These are phyloP conservation scores for Ciconia boyciana DNA, from an alignment of 2,113 vertebrate genomes.

Conservation along the genomic window DNA sequence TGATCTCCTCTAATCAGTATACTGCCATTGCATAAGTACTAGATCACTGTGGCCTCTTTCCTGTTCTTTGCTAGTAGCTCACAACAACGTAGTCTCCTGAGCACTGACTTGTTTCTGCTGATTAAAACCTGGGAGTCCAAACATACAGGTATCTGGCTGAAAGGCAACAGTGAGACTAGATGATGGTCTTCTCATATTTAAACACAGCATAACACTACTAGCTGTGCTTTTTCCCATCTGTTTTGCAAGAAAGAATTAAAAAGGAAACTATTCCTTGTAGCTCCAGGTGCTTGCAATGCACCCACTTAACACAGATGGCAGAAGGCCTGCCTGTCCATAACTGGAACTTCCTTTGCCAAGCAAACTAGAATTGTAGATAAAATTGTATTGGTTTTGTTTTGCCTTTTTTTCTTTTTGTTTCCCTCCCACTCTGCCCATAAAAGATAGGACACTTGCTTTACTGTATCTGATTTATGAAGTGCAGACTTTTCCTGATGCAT, in stretches of 20 bases:
- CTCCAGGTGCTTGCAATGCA: conserved; percentile 34
- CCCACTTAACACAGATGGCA: conserved; percentile 25
- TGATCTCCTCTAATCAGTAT: background rate
- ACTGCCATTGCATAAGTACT: background rate
- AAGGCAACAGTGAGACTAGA: background rate
- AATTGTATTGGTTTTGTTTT: background rate
- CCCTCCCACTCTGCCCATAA: background rate
- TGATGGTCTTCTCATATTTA: background rate
- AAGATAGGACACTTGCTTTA: background rate
- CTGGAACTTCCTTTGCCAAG: background rate
- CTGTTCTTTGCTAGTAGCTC: background rate
- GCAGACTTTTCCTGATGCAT: background rate
- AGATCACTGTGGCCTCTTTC: background rate
- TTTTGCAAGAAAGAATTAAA: conserved; percentile 9
- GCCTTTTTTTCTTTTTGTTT: background rate
- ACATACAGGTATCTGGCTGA: background rate
- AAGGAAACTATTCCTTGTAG: background rate
- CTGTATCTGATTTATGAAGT: background rate
- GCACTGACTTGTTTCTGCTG: background rate
- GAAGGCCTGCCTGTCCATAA: background rate
- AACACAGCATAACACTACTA: background rate
- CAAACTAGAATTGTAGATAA: background rate
- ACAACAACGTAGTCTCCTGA: background rate
- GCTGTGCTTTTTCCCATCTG: conserved; percentile 23
- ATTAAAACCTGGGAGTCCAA: background rate